phyloP scores from a whole-genome alignment of 2,113 vertebrate species.

The Podarcis cretensis region DNA sequence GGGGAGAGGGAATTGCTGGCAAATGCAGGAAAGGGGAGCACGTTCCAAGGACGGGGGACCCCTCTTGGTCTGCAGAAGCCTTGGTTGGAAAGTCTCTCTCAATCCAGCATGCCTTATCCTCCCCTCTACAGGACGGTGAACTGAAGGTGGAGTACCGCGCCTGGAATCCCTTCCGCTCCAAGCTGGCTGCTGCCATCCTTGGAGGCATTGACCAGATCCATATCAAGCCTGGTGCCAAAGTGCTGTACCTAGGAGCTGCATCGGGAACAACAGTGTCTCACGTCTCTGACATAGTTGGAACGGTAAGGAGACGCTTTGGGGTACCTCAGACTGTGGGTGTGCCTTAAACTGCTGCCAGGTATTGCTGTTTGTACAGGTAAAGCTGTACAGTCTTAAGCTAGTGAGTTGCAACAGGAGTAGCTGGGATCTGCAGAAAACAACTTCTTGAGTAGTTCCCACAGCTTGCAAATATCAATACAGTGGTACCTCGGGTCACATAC shows the following conservation, averaged over 20 bases:
- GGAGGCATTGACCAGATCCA: slow-evolving; percentile 94
- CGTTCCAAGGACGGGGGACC: not conserved
- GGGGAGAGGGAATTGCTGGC: not conserved
- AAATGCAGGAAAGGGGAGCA: not conserved
- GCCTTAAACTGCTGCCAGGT: not conserved
- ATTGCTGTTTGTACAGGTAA: not conserved
- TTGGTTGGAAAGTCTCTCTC: not conserved
- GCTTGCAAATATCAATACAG: not conserved
- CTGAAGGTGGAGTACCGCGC: slow-evolving; percentile 90
- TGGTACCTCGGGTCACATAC: too few relatives aligned
- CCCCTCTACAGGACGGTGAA: slow-evolving; percentile 83
- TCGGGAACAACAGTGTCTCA: slow-evolving; percentile 94
- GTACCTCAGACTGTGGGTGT: not conserved
- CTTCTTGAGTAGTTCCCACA: not conserved
- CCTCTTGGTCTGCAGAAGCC: not conserved
- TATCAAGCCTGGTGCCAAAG: slow-evolving; percentile 87
- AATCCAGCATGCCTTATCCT: not conserved
- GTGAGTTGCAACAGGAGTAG: not conserved
- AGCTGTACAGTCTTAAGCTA: not conserved
- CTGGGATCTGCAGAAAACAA: not conserved
- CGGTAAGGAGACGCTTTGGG: slow-evolving; percentile 74
- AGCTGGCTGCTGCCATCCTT: slow-evolving; percentile 91
- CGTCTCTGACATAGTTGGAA: slow-evolving; percentile 92
- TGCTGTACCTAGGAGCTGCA: slow-evolving; percentile 92
- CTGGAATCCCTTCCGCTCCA: slow-evolving; percentile 95